These are phyloP conservation scores for Tanaodytes sp. DNA, from an alignment of 2,888 invertebrate species.

Conservation along the genomic window DNA sequence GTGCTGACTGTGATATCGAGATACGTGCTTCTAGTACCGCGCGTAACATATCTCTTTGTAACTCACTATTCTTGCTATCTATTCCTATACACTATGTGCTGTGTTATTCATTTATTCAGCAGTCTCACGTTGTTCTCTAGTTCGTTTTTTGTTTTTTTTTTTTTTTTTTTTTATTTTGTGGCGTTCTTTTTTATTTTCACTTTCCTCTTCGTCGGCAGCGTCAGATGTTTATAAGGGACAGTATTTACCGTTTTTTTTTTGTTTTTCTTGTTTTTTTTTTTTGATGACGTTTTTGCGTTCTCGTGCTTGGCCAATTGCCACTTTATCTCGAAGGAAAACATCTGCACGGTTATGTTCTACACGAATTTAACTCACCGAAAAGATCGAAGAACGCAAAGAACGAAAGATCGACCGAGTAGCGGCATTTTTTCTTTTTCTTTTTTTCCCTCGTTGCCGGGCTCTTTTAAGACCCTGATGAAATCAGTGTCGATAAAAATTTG, in stretches of 20 bases:
- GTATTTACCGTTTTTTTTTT: too few species aligned
- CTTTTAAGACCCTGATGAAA: constrained; percentile 41
- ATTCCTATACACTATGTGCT: too few species aligned
- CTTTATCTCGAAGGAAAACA: constrained; percentile 58
- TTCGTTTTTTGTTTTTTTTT: constrained; percentile 3
- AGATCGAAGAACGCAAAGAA: constrained; percentile 51
- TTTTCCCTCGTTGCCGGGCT: constrained; percentile 11
- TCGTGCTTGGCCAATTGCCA: constrained; percentile 62
- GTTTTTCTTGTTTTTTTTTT: too few species aligned
- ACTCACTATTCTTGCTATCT: too few species aligned
- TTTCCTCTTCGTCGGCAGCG: too few species aligned
- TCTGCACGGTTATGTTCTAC: constrained; percentile 60
- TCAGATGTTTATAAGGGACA: too few species aligned
- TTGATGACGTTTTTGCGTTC: constrained; percentile 41
- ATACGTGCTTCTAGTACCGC: too few species aligned
- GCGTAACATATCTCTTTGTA: too few species aligned
- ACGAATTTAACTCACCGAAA: constrained; percentile 65
- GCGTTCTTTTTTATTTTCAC: too few species aligned
- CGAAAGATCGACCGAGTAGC: constrained; percentile 39
- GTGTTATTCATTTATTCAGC: too few species aligned
- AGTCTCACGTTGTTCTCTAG: neutral
- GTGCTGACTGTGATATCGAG: too few species aligned
- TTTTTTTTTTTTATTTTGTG: too few species aligned
- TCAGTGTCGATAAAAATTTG: constrained; percentile 39
- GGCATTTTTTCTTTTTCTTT: constrained; percentile 25